Percentiles rank a stretch among this genome's conserved stretches.
These are phyloP conservation scores for Apamea crenata DNA, from an alignment of 2,888 invertebrate species.

Conservation along the genomic window DNA sequence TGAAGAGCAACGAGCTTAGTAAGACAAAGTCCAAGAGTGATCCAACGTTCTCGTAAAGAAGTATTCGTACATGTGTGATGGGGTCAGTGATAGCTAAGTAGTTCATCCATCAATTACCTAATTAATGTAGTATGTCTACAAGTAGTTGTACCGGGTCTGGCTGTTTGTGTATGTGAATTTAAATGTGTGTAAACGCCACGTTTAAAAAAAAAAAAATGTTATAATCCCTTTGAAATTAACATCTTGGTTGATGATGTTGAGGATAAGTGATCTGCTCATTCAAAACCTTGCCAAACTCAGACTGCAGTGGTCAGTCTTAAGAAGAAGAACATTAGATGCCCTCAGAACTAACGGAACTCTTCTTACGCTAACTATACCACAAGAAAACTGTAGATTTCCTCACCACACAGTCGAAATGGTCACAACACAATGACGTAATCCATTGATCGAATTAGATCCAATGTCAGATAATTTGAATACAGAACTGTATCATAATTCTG, in stretches of 20 bases:
- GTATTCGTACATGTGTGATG: neutral
- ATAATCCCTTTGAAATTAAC: neutral
- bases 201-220: no score
- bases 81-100: neutral
- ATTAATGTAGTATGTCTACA: no score
- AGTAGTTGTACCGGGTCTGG: no score
- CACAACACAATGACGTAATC: slow-evolving; percentile 31
- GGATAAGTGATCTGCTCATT: neutral
- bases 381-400: neutral
- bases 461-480: slow-evolving; percentile 55
- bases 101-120: neutral
- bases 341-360: neutral
- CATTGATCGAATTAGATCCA: slow-evolving; percentile 41
- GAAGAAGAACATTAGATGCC: neutral
- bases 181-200: no score
- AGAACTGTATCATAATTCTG: slow-evolving; percentile 56
- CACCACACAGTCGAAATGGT: neutral
- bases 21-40: neutral
- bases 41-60: neutral
- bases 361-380: neutral
- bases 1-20: neutral
- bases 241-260: neutral
- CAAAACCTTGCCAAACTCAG: neutral
- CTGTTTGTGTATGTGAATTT: no score
- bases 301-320: neutral